Conservation (phyloP, 2,797 vertebrate genomes). For the Percopsis omiscomaycus region DNA sequence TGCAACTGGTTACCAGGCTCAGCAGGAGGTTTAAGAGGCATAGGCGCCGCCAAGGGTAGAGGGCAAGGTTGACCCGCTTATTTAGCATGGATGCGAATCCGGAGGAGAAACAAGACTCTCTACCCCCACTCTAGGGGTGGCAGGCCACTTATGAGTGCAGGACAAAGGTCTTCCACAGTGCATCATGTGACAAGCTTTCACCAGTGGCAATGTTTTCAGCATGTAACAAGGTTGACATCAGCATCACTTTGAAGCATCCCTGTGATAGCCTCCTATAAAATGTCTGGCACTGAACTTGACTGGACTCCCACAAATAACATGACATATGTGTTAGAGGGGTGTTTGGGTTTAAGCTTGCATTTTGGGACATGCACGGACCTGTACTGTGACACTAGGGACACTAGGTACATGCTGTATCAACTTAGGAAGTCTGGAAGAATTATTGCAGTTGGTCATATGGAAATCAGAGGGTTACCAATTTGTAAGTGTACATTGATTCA, state of each 20-base stretch:
- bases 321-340: neutral
- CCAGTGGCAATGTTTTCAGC: conserved; percentile 44
- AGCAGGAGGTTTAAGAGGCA: conserved; percentile 79
- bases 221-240: conserved; percentile 38
- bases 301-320: neutral
- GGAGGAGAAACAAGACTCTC: conserved; percentile 58
- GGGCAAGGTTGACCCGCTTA: conserved; percentile 59
- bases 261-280: neutral
- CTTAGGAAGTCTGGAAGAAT: neutral
- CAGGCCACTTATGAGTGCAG: conserved; percentile 62
- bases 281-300: conserved; percentile 7
- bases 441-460: neutral
- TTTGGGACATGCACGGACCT: neutral
- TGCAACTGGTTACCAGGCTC: conserved; percentile 73
- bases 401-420: neutral
- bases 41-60: conserved; percentile 67
- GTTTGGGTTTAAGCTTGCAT: neutral
- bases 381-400: neutral
- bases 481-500: neutral
- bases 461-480: neutral
- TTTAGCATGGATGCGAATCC: conserved; percentile 66
- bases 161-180: conserved; percentile 57
- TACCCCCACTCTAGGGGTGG: conserved; percentile 51
- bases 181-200: conserved; percentile 71
- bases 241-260: neutral